Evolutionary conservation across 2,888 invertebrate genomes (phyloP).

Genomic region (Yponomeuta evonymella): DNA sequence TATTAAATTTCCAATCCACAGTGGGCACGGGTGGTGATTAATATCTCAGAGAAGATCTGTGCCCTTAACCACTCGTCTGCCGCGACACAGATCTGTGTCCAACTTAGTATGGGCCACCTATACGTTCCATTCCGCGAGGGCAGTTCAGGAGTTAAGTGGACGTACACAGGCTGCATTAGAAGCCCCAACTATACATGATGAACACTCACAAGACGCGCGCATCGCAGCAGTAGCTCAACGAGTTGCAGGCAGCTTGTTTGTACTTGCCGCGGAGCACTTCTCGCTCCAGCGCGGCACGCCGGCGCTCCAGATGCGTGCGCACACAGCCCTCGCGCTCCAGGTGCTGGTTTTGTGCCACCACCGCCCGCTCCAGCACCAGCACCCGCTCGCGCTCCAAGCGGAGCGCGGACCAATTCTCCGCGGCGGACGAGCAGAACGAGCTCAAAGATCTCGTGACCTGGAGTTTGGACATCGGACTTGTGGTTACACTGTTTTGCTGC

Average conservation of each 20-base stretch:
- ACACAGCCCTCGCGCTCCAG: constrained; percentile 56
- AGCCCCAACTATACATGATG: neutral
- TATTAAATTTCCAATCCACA: too few relatives aligned
- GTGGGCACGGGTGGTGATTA: too few relatives aligned
- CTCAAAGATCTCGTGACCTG: constrained; percentile 54
- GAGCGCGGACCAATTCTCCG: constrained; percentile 59
- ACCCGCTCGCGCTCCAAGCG: constrained; percentile 58
- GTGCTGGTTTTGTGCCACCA: constrained; percentile 55
- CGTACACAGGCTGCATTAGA: too few relatives aligned
- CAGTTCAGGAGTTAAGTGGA: too few relatives aligned
- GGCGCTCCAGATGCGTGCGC: constrained; percentile 58
- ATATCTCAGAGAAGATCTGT: too few relatives aligned
- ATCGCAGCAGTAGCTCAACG: neutral
- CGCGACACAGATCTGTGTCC: too few relatives aligned
- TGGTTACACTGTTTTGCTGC: too few relatives aligned
- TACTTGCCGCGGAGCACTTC: too few relatives aligned
- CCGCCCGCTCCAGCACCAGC: constrained; percentile 54
- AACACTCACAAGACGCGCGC: neutral
- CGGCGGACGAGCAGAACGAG: constrained; percentile 48
- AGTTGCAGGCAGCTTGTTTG: neutral
- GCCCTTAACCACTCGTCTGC: too few relatives aligned
- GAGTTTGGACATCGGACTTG: neutral
- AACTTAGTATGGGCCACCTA: too few relatives aligned
- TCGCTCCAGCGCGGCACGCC: constrained; percentile 36
- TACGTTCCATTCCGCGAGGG: too few relatives aligned